A percentile compares a stretch with the other conserved stretches of the same genome.
Conservation (phyloP, 2,113 vertebrate species). For the Cinclus cinclus region DNA sequence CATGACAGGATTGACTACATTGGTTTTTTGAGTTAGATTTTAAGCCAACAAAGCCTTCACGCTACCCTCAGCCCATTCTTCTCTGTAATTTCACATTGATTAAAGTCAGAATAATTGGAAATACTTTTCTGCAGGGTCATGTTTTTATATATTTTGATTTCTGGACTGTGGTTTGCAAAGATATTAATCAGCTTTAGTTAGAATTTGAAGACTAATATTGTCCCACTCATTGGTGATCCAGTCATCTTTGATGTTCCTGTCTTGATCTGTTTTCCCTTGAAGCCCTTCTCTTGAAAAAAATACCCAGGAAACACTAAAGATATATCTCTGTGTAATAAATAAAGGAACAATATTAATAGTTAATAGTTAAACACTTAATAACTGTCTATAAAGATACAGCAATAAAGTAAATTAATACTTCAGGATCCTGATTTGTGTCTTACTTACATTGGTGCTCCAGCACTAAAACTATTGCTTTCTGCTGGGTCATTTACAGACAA, state of each 20-base stretch:
- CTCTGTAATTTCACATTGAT: not conserved
- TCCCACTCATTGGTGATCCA: not conserved
- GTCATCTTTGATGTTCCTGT: not conserved
- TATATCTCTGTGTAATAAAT: not conserved
- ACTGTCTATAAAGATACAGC: not conserved
- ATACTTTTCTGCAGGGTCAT: not conserved
- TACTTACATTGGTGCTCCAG: not conserved
- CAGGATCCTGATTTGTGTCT: not conserved
- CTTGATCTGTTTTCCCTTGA: conserved; percentile 13
- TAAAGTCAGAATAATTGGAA: not conserved
- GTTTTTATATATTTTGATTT: not conserved
- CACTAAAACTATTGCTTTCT: conserved; percentile 18
- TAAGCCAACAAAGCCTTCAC: not conserved
- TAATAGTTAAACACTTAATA: conserved; percentile 10
- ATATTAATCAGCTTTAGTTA: not conserved
- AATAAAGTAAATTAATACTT: conserved; percentile 32
- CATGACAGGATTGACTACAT: not conserved
- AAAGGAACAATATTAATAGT: conserved; percentile 32
- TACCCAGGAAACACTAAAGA: not conserved
- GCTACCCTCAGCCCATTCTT: not conserved
- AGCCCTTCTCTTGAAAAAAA: not conserved
- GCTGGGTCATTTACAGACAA: not conserved
- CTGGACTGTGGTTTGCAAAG: not conserved
- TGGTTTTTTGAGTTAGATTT: not conserved
- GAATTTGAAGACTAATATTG: not conserved